These are phyloP conservation scores for Procavia capensis DNA, from an alignment of 2,113 vertebrate genomes.

Conservation along the genomic window DNA sequence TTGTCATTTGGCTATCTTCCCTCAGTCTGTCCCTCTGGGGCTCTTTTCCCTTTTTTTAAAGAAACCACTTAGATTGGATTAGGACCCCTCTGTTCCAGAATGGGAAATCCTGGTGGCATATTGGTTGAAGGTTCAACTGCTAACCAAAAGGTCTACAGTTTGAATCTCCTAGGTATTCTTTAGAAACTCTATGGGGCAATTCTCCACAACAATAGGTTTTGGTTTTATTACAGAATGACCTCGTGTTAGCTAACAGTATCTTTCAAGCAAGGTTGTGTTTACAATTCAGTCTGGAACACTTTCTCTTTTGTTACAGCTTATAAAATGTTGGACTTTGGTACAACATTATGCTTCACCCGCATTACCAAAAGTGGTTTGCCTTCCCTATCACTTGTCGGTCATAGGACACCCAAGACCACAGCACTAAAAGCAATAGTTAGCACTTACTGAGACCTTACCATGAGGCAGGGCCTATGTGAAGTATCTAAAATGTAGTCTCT, in stretches of 20 bases:
- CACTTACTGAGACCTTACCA: neutral
- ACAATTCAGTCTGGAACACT: no score
- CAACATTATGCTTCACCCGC: neutral
- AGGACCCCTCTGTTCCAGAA: neutral
- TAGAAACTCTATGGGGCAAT: no score
- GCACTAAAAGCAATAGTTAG: neutral
- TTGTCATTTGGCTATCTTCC: neutral
- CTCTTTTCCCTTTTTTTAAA: no score
- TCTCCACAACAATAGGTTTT: no score
- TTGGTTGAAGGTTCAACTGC: no score
- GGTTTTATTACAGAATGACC: neutral
- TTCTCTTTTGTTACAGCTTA: neutral
- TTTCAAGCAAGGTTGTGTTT: neutral
- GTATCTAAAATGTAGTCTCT: neutral
- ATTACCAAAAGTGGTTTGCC: neutral
- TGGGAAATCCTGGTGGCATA: no score
- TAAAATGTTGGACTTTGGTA: neutral
- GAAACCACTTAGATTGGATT: neutral
- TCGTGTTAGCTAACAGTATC: neutral
- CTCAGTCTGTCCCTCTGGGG: neutral
- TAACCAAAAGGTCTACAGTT: no score
- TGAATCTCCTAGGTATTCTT: no score
- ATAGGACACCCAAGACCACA: neutral
- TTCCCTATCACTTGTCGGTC: neutral
- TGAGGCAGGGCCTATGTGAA: neutral